These are phyloP conservation scores for Albula goreensis DNA, from an alignment of 2,113 vertebrate genomes.

Conservation along the genomic window DNA sequence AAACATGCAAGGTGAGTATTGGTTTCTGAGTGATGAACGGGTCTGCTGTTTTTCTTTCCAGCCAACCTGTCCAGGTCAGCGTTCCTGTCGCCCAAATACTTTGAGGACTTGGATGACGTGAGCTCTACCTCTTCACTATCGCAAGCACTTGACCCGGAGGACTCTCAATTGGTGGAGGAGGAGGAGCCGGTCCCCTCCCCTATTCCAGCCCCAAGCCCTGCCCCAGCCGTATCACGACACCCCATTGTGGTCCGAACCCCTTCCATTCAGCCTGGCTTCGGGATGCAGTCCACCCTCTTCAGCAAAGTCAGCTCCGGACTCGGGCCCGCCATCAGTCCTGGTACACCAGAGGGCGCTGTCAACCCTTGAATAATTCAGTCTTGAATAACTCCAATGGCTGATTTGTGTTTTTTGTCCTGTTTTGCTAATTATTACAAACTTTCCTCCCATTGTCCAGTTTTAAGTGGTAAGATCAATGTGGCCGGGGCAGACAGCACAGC, in stretches of 20 bases:
- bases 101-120: conserved; percentile 89
- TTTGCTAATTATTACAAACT: conserved; percentile 23
- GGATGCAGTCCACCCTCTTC: conserved; percentile 71
- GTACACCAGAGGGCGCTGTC: conserved; percentile 50
- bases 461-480: conserved; percentile 69
- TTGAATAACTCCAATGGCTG: background rate
- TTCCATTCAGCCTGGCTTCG: conserved; percentile 81
- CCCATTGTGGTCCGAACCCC: conserved; percentile 82
- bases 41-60: conserved; percentile 46
- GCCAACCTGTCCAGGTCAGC: conserved; percentile 89
- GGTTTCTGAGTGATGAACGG: background rate
- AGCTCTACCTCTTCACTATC: conserved; percentile 87
- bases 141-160: conserved; percentile 80
- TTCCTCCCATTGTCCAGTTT: conserved; percentile 46
- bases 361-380: background rate
- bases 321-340: conserved; percentile 55
- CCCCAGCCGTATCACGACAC: conserved; percentile 67
- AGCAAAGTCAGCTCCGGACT: conserved; percentile 62
- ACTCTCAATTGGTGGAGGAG: conserved; percentile 60
- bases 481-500: conserved; percentile 88
- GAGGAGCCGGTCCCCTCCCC: conserved; percentile 51
- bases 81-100: conserved; percentile 88
- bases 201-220: conserved; percentile 23
- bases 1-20: background rate
- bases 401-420: background rate